Percentiles rank a stretch among this genome's conserved stretches.
Evolutionary conservation across 2,797 vertebrate species (phyloP).

Genomic region (Phoebastria nigripes): DNA sequence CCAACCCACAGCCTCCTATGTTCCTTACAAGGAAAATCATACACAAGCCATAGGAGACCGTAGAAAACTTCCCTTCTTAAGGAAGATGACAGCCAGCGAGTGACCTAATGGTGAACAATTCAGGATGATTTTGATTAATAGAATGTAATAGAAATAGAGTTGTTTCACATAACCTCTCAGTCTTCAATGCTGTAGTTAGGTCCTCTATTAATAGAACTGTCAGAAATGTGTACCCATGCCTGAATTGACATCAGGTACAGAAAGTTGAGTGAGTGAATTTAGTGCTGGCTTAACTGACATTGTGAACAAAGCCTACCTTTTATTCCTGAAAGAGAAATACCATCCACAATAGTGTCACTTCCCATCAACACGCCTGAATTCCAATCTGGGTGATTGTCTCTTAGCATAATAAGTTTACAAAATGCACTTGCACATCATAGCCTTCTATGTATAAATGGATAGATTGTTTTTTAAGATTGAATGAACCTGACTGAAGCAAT

Average conservation of each 20-base stretch:
- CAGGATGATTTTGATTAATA: neutral
- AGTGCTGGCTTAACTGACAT: constrained; percentile 25
- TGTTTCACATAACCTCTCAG: constrained; percentile 45
- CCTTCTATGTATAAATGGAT: neutral
- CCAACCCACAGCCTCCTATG: neutral
- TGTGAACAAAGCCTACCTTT: constrained; percentile 39
- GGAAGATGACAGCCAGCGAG: neutral
- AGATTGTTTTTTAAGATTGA: neutral
- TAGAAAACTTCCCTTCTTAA: neutral
- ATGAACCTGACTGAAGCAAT: neutral
- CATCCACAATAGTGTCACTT: constrained; percentile 46
- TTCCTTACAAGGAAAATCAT: neutral
- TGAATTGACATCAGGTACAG: constrained; percentile 53
- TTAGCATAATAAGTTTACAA: constrained; percentile 36
- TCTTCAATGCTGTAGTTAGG: constrained; percentile 20
- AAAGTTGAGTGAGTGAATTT: constrained; percentile 41
- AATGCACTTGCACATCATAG: constrained; percentile 22
- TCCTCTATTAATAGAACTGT: constrained; percentile 70
- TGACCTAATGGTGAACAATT: neutral
- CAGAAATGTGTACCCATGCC: constrained; percentile 39
- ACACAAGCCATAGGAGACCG: neutral
- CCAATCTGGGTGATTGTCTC: constrained; percentile 38
- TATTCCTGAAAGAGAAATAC: constrained; percentile 39
- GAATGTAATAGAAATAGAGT: constrained; percentile 28
- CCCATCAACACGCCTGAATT: constrained; percentile 39